phyloP scores from a whole-genome alignment of 2,888 invertebrate species.

The Nemotelus pantherinus region DNA sequence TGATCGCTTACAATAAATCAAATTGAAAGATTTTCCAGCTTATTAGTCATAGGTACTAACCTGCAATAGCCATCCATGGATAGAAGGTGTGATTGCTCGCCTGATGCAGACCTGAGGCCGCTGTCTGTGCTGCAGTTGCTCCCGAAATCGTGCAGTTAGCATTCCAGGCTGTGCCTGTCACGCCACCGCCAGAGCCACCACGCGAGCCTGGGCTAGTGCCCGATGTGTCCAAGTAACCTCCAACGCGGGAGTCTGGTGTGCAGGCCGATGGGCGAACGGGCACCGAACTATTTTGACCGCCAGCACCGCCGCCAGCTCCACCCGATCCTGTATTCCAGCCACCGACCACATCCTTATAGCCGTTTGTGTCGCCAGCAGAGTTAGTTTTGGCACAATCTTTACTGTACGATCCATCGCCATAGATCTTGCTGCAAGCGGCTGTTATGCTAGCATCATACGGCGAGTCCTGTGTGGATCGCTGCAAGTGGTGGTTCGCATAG shows the following conservation, averaged over 20 bases:
- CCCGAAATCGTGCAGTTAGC: conserved; percentile 86
- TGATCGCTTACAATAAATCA: too few species aligned
- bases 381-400: conserved; percentile 80
- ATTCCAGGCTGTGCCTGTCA: conserved; percentile 80
- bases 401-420: conserved; percentile 65
- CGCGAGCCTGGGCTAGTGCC: conserved; percentile 78
- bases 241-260: conserved; percentile 86
- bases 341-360: conserved; percentile 74
- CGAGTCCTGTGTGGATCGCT: conserved; percentile 86
- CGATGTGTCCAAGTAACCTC: conserved; percentile 81
- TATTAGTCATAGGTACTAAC: conserved; percentile 68
- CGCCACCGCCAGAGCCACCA: conserved; percentile 71
- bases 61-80: conserved; percentile 99
- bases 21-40: too few species aligned
- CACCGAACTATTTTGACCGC: conserved; percentile 61
- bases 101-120: conserved; percentile 89
- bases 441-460: conserved; percentile 91
- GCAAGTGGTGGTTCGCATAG: conserved; percentile 82
- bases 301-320: conserved; percentile 71
- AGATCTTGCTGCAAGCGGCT: conserved; percentile 80
- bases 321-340: conserved; percentile 61
- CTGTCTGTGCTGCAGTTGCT: conserved; percentile 80
- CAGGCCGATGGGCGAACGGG: conserved; percentile 87
- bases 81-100: conserved; percentile 93
- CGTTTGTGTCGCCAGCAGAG: conserved; percentile 67